These are phyloP conservation scores for Polypterus bichir DNA, from an alignment of 2,113 vertebrate species.

Conservation along the genomic window DNA sequence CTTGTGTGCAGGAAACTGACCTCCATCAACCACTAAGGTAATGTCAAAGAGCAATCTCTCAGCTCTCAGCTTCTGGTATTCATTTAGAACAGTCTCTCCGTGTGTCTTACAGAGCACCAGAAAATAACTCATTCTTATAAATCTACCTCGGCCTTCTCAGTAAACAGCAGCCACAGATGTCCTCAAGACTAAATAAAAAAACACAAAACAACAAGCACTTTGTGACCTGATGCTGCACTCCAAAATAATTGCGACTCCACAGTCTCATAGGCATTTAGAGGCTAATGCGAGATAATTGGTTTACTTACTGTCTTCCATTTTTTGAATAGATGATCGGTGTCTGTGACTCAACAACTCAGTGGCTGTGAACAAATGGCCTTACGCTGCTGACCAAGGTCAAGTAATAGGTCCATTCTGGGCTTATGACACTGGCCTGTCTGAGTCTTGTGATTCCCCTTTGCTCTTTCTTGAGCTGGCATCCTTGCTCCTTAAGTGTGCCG, in stretches of 20 bases:
- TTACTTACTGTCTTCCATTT: not conserved
- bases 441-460: not conserved
- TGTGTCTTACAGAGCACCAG: constrained; percentile 77
- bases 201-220: too few species aligned
- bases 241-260: constrained; percentile 10
- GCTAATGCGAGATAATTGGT: constrained; percentile 22
- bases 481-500: constrained; percentile 22
- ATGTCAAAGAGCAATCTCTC: constrained; percentile 78
- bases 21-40: constrained; percentile 66
- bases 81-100: constrained; percentile 54
- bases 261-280: constrained; percentile 21
- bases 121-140: constrained; percentile 71
- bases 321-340: not conserved
- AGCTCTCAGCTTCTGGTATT: constrained; percentile 69
- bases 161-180: not conserved
- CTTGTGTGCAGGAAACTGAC: constrained; percentile 75
- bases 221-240: constrained; percentile 10
- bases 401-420: not conserved
- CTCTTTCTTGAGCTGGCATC: constrained; percentile 1
- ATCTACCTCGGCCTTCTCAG: constrained; percentile 6
- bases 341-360: not conserved
- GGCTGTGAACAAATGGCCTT: not conserved
- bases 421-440: not conserved
- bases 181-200: not conserved
- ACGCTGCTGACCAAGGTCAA: not conserved